Conservation (phyloP, 2,797 vertebrate species). For the Schizopygopsis pylzovi region DNA sequence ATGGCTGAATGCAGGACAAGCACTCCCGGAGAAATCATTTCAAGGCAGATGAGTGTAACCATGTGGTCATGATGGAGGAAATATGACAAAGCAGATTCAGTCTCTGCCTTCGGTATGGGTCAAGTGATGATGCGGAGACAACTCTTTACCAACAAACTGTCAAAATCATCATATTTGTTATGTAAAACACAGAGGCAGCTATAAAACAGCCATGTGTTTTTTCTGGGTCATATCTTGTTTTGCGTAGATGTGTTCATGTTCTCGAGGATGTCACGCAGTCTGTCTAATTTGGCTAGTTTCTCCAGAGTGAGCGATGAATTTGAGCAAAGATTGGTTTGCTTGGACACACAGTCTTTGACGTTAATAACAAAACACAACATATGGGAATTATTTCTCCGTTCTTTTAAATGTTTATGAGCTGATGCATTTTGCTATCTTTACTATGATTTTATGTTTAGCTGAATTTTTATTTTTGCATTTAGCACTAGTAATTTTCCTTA, state of each 20-base stretch:
- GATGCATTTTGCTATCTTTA: neutral
- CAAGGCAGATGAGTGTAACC: conserved; percentile 27
- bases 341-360: neutral
- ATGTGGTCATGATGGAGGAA: conserved; percentile 27
- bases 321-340: neutral
- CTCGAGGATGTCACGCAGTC: neutral
- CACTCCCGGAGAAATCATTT: conserved; percentile 25
- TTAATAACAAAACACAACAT: neutral
- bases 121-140: conserved; percentile 19
- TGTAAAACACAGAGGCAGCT: conserved; percentile 5
- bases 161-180: conserved; percentile 16
- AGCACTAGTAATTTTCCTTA: neutral
- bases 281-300: neutral
- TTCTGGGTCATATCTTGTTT: conserved; percentile 14
- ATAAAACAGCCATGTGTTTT: neutral
- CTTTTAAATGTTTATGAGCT: neutral
- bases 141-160: conserved; percentile 32
- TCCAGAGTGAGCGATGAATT: neutral
- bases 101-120: conserved; percentile 30
- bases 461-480: neutral
- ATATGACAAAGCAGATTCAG: conserved; percentile 42
- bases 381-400: neutral
- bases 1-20: neutral
- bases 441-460: neutral
- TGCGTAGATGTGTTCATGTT: neutral